Percentiles rank a stretch among this genome's conserved stretches.
These are phyloP conservation scores for Siphlonurus alternatus DNA, from an alignment of 2,888 invertebrate species.

Conservation along the genomic window DNA sequence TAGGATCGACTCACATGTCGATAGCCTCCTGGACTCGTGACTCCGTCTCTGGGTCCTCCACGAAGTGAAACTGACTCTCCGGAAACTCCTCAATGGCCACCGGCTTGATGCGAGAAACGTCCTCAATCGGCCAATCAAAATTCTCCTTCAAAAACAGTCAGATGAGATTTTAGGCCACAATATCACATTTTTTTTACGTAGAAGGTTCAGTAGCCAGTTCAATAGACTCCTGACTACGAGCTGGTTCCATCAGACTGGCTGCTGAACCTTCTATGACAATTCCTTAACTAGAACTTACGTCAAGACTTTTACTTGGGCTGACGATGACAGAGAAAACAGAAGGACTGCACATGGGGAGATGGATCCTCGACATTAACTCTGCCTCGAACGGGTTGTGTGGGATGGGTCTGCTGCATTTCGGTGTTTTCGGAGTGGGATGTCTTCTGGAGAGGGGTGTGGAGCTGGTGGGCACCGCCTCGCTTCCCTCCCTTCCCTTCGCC, in stretches of 20 bases:
- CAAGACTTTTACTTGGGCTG: slow-evolving; percentile 5
- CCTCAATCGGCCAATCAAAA: slow-evolving; percentile 54
- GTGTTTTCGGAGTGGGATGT: slow-evolving; percentile 3
- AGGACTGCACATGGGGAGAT: slow-evolving; percentile 48
- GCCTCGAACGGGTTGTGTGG: slow-evolving; percentile 48
- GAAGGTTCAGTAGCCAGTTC: too few species aligned
- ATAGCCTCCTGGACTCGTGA: slow-evolving; percentile 48
- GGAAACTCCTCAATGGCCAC: slow-evolving; percentile 46
- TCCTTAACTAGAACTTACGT: background rate
- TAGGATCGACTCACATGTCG: slow-evolving; percentile 25
- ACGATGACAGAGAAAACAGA: slow-evolving; percentile 21
- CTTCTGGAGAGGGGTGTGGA: background rate
- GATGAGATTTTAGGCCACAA: slow-evolving; percentile 1
- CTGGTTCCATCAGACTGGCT: too few species aligned
- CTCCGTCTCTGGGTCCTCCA: slow-evolving; percentile 42
- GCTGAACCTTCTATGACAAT: too few species aligned
- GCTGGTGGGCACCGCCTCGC: background rate
- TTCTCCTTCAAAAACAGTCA: slow-evolving; percentile 24
- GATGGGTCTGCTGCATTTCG: background rate
- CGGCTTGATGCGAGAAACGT: slow-evolving; percentile 46
- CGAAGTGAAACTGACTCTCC: slow-evolving; percentile 40
- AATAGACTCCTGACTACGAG: too few species aligned
- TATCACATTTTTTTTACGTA: slow-evolving; percentile 7
- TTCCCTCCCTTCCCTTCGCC: background rate
- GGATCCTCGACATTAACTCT: slow-evolving; percentile 42